These are phyloP conservation scores for Sinonovacula constricta DNA, from an alignment of 1,140 invertebrate species.

Conservation along the genomic window DNA sequence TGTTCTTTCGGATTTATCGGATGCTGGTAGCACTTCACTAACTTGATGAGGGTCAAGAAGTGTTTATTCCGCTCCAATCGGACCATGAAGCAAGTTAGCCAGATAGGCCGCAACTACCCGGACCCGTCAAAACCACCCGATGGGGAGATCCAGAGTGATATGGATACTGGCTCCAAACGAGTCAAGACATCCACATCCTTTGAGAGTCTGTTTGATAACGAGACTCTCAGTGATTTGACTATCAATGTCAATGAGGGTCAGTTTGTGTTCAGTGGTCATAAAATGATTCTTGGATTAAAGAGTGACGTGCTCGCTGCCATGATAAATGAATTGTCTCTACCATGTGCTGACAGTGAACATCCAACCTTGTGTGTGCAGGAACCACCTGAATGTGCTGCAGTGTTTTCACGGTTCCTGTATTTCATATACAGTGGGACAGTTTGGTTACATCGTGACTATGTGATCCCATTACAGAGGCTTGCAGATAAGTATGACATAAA, in stretches of 20 bases:
- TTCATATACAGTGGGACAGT: constrained; percentile 76
- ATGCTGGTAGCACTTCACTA: constrained; percentile 22
- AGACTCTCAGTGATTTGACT: constrained; percentile 71
- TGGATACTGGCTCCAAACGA: constrained; percentile 62
- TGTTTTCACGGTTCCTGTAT: constrained; percentile 74
- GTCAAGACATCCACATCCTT: constrained; percentile 73
- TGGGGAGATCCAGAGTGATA: constrained; percentile 51
- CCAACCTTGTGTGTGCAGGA: constrained; percentile 68
- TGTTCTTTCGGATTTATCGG: too few species aligned
- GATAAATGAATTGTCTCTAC: constrained; percentile 59
- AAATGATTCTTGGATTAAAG: constrained; percentile 73
- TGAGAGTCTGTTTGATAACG: constrained; percentile 72
- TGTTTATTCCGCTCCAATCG: constrained; percentile 45
- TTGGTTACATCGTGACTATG: constrained; percentile 75
- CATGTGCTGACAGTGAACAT: constrained; percentile 42
- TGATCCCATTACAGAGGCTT: constrained; percentile 68
- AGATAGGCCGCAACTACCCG: constrained; percentile 63
- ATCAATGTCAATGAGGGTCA: constrained; percentile 69
- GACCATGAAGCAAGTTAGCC: constrained; percentile 64
- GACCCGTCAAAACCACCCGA: constrained; percentile 67
- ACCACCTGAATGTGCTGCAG: constrained; percentile 64
- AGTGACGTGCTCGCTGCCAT: constrained; percentile 70
- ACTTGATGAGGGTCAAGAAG: constrained; percentile 48
- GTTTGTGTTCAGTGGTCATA: constrained; percentile 71
- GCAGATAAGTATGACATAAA: constrained; percentile 69